Evolutionary conservation across 2,113 vertebrate species (phyloP).

Genomic region (Hymenochirus boettgeri): DNA sequence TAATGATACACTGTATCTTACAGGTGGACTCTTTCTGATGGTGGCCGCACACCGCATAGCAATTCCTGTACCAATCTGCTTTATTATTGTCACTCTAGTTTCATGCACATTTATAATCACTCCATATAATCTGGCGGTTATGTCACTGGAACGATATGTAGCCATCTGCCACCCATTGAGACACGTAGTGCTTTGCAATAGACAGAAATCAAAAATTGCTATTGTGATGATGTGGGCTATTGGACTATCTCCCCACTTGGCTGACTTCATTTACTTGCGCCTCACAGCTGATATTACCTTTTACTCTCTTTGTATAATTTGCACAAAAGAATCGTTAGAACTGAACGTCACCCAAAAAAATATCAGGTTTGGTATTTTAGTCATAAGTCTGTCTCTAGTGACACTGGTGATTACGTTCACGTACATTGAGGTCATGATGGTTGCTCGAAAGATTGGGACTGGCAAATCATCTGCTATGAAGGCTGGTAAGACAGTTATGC

Average conservation of each 20-base stretch:
- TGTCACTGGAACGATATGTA: constrained; percentile 23
- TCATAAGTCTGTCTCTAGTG: not conserved
- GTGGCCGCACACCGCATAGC: not conserved
- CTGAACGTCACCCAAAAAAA: not conserved
- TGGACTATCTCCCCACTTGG: not conserved
- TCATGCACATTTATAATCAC: constrained; percentile 1
- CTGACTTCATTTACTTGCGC: not conserved
- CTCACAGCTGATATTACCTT: not conserved
- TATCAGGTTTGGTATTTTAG: not conserved
- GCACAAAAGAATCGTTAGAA: not conserved
- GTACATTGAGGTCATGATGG: constrained; percentile 14
- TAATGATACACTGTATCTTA: constrained; percentile 62
- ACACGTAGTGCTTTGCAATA: constrained; percentile 9
- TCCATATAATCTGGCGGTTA: constrained; percentile 25
- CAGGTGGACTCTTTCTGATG: constrained; percentile 57
- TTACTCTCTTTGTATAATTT: not conserved
- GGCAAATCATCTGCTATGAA: constrained; percentile 5
- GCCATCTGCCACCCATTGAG: constrained; percentile 27
- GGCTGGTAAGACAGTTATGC: constrained; percentile 14
- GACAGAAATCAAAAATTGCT: not conserved
- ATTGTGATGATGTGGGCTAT: constrained; percentile 5
- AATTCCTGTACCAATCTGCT: constrained; percentile 35
- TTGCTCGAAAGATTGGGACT: not conserved
- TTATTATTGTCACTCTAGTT: constrained; percentile 1
- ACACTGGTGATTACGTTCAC: not conserved